phyloP scores from a whole-genome alignment of 2,113 vertebrate species.

The Rhabdomys dilectus region DNA sequence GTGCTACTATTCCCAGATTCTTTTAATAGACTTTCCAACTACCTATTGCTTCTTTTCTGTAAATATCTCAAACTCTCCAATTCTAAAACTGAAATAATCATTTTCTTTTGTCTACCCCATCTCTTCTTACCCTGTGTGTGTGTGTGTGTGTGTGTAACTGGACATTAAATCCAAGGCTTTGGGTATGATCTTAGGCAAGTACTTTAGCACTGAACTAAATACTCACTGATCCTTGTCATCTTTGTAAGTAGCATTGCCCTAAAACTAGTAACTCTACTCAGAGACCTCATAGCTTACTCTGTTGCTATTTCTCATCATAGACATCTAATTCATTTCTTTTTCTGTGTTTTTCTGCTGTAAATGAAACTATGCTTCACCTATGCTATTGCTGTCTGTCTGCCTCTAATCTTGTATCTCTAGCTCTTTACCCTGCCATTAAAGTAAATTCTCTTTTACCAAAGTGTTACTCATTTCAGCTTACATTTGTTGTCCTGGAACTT shows the following conservation, averaged over 20 bases:
- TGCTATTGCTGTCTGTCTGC: not conserved
- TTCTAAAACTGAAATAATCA: not conserved
- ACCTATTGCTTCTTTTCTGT: not conserved
- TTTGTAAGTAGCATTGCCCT: conserved; percentile 36
- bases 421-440: not conserved
- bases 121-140: not conserved
- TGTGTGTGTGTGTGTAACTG: not conserved
- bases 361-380: conserved; percentile 14
- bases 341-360: conserved; percentile 6
- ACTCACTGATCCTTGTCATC: not conserved
- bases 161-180: not conserved
- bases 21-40: not conserved
- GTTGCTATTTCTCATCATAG: conserved; percentile 5
- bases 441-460: not conserved
- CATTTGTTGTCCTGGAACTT: not conserved
- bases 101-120: not conserved
- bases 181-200: not conserved
- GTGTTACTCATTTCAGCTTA: not conserved
- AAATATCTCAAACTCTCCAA: not conserved
- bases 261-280: not conserved
- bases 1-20: not conserved
- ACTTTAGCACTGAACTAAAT: not conserved
- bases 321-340: not conserved
- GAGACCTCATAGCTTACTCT: not conserved
- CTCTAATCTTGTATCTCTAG: not conserved